Conservation (phyloP, 2,888 invertebrate genomes). For the Drosophila stalkeri region DNA sequence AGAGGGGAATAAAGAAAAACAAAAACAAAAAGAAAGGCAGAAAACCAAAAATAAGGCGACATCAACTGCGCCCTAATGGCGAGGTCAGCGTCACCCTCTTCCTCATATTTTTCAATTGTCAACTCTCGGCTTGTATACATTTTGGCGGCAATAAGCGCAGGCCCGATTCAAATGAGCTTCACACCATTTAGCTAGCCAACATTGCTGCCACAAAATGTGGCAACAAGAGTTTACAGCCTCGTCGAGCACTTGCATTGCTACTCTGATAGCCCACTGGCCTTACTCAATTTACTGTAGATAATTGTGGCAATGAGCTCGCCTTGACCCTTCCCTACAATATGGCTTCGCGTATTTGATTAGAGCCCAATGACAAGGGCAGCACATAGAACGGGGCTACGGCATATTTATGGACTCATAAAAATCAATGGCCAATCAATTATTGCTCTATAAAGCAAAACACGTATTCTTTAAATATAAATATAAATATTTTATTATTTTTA, state of each 20-base stretch:
- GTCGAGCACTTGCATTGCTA: conserved; percentile 24
- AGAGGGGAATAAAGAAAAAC: not conserved
- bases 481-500: not conserved
- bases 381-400: not conserved
- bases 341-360: conserved; percentile 43
- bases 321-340: conserved; percentile 27
- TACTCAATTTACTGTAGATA: conserved; percentile 58
- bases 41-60: conserved; percentile 11
- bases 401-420: not conserved
- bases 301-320: conserved; percentile 50
- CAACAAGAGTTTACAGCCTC: conserved; percentile 30
- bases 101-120: conserved; percentile 15
- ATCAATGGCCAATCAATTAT: not conserved
- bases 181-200: conserved; percentile 23
- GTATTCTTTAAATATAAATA: not conserved
- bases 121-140: conserved; percentile 20
- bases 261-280: conserved; percentile 29
- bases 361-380: not conserved
- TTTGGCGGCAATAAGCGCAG: conserved; percentile 53
- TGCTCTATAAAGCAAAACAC: not conserved
- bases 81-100: conserved; percentile 43
- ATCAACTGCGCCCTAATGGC: conserved; percentile 21
- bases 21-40: not conserved
- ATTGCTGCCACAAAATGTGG: conserved; percentile 60
- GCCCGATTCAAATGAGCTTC: conserved; percentile 24